Evolutionary conservation across 2,113 vertebrate species (phyloP).

Genomic region (Scortum barcoo): DNA sequence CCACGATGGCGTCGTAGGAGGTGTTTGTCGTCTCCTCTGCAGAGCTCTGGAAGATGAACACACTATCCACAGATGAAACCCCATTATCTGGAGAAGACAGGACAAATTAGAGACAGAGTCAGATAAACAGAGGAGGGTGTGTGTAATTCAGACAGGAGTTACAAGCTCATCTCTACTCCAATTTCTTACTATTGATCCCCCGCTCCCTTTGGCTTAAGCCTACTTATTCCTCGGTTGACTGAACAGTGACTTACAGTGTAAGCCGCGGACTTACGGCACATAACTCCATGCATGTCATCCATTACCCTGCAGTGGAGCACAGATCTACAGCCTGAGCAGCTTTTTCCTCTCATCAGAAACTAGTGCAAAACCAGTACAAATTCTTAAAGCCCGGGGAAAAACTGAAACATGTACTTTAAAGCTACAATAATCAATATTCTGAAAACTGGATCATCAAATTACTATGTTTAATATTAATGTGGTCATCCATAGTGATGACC

Average conservation of each 20-base stretch:
- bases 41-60: conserved; percentile 94
- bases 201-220: conserved; percentile 46
- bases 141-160: conserved; percentile 44
- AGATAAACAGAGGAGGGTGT: conserved; percentile 37
- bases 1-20: conserved; percentile 96
- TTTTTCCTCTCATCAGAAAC: conserved; percentile 9
- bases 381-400: not conserved
- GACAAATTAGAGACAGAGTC: conserved; percentile 30
- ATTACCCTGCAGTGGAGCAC: conserved; percentile 32
- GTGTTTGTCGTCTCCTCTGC: conserved; percentile 84
- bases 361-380: not conserved
- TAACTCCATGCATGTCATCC: conserved; percentile 48
- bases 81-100: conserved; percentile 62
- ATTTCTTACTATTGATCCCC: conserved; percentile 59
- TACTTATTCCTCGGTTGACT: conserved; percentile 57
- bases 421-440: conserved; percentile 2
- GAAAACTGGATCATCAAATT: not conserved
- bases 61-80: conserved; percentile 87
- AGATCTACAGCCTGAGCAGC: conserved; percentile 41
- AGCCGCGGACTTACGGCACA: conserved; percentile 43
- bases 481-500: not conserved
- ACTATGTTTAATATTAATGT: not conserved
- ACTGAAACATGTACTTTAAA: not conserved
- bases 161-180: conserved; percentile 40
- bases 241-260: conserved; percentile 60